phyloP scores from a whole-genome alignment of 2,797 vertebrate species.

The Sebastes baramenuke region DNA sequence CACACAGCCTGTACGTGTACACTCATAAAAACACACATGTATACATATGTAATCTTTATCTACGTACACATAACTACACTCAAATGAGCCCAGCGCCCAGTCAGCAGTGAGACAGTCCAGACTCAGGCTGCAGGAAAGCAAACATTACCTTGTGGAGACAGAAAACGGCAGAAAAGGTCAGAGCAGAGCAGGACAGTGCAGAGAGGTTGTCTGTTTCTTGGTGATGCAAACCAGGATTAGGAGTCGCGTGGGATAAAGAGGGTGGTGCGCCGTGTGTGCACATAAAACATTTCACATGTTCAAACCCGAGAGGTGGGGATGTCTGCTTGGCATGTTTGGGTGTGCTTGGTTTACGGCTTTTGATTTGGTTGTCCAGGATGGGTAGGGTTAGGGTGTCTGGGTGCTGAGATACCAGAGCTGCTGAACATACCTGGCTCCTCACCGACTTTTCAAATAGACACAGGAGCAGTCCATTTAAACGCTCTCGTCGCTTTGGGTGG shows the following conservation, averaged over 20 bases:
- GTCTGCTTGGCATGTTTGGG: constrained; percentile 40
- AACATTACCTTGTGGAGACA: constrained; percentile 68
- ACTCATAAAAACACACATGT: not conserved
- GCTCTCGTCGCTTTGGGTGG: constrained; percentile 13
- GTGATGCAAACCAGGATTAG: constrained; percentile 56
- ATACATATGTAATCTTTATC: not conserved
- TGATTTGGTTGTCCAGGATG: constrained; percentile 23
- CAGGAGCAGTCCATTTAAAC: constrained; percentile 36
- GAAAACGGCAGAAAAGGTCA: constrained; percentile 30
- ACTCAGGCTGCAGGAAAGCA: constrained; percentile 52
- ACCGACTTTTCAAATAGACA: constrained; percentile 47
- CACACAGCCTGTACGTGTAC: not conserved
- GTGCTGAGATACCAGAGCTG: constrained; percentile 63
- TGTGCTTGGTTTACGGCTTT: constrained; percentile 43
- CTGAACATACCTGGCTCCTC: constrained; percentile 61
- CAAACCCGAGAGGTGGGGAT: constrained; percentile 4
- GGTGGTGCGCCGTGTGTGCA: not conserved
- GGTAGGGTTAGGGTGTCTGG: constrained; percentile 24
- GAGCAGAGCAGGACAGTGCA: constrained; percentile 30
- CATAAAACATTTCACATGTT: constrained; percentile 3
- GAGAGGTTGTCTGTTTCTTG: constrained; percentile 31
- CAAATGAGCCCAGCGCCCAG: constrained; percentile 2
- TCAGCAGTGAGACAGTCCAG: constrained; percentile 73
- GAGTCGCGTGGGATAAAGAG: not conserved
- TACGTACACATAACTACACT: not conserved